Evolutionary conservation across 2,113 vertebrate species (phyloP), one percentile per base, ranked within the genome.

Genomic region (Pelmatolapia mariae): DNA sequence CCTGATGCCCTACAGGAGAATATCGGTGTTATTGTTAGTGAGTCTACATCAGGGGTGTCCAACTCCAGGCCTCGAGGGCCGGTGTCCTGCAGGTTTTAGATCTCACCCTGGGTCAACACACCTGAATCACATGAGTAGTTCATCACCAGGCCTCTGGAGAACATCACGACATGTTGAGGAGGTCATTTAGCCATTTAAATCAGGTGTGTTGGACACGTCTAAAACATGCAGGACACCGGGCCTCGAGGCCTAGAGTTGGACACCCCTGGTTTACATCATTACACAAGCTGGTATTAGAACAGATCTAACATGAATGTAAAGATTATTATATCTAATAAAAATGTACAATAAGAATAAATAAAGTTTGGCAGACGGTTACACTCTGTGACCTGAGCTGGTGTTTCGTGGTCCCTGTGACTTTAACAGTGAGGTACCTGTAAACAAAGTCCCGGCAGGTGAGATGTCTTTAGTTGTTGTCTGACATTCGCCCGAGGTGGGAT

Each of bases 161-260:
- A 29, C 56, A 29, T 29, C 24, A 1, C 1, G 13, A 57, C 24
- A 16, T 57, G 56, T 16, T 57, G 56, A 57, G 56, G 24, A 57
- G 7, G 2, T 57, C 1, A 57, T 57, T 57, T 57, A 29, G 13
- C 24, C 3, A 57, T 57, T 5, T 57, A 2, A 16, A 57, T 57
- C 56, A 29, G 56, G 0, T 57, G 56, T 0, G 56, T 5, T 0
- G 56, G 56, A 16, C 56, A 57, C 7, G 0, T 57, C 12, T 16
- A 57, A 57, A 57, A 57, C 56, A 4, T 57, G 56, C 56, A 29
- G 56, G 56, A 57, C 56, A 57, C 56, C 2, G 0, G 56, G 0
- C 24, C 56, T 57, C 4, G 13, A 59, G 24, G 56, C 24, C 2
- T 59, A 0, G 56, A 59, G 56, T 59, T 59, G 13, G 56, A 59